Conservation (phyloP, 2,113 vertebrate species). For the Colaptes auratus region DNA sequence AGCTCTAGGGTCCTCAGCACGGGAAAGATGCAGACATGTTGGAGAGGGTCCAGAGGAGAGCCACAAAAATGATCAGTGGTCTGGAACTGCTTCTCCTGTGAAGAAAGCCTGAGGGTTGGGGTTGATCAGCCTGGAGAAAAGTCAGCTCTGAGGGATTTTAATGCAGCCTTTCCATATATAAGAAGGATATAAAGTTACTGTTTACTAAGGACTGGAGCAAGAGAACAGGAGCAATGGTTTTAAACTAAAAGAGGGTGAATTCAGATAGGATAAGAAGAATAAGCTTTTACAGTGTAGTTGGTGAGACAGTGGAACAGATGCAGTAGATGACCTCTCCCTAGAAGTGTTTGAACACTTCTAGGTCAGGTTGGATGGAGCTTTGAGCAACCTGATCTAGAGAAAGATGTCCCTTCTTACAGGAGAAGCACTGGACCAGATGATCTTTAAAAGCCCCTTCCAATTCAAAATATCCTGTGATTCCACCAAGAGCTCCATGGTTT, state of each 20-base stretch:
- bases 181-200: neutral
- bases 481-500: neutral
- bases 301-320: neutral
- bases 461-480: neutral
- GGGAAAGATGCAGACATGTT: neutral
- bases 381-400: neutral
- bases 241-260: neutral
- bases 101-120: neutral
- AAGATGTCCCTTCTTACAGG: neutral
- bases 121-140: neutral
- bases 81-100: neutral
- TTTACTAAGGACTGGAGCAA: neutral
- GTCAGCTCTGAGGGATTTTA: neutral
- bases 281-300: neutral
- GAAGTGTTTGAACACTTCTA: neutral
- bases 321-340: neutral
- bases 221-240: neutral
- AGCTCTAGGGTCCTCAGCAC: neutral
- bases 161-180: neutral
- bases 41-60: neutral
- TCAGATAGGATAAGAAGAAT: neutral
- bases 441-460: neutral
- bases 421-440: neutral
- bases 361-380: accelerated
- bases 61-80: neutral